Evolutionary conservation across 2,888 invertebrate species (phyloP).

Genomic region (Oscheius sp.): DNA sequence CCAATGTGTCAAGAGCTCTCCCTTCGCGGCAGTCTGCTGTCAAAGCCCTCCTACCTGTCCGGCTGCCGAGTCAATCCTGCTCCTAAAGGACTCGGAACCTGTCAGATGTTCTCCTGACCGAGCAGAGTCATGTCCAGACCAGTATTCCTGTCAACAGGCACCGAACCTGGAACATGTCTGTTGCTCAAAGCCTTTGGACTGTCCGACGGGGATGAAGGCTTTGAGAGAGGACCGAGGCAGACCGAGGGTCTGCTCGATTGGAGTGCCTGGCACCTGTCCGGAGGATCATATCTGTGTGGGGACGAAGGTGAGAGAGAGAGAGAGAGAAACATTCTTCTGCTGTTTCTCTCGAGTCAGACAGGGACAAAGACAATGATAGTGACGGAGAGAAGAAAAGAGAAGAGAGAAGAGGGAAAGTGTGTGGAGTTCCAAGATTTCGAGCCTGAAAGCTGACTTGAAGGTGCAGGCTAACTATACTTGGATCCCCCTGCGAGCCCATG

Average conservation of each 20-base stretch:
- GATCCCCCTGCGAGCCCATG: no score
- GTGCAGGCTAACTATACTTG: no score
- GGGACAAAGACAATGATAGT: no score
- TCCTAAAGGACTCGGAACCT: constrained; percentile 32
- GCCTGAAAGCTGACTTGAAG: no score
- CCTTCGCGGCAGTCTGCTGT: constrained; percentile 62
- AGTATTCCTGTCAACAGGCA: constrained; percentile 60
- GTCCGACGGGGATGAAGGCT: constrained; percentile 59
- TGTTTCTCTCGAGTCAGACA: no score
- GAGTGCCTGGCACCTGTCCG: constrained; percentile 59
- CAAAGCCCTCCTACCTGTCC: constrained; percentile 57
- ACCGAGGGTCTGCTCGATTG: constrained; percentile 53
- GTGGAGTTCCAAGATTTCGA: no score
- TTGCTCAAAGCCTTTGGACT: constrained; percentile 57
- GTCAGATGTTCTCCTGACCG: constrained; percentile 41
- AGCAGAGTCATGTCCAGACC: constrained; percentile 46
- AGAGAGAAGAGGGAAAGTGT: no score
- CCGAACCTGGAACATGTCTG: constrained; percentile 59
- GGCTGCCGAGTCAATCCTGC: constrained; percentile 52
- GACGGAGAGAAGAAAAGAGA: no score
- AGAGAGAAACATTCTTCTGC: neutral
- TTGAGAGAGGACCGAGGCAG: constrained; percentile 57
- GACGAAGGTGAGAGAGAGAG: neutral
- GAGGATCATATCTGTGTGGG: constrained; percentile 55
- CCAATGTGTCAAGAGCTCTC: constrained; percentile 55